phyloP scores from a whole-genome alignment of 2,797 vertebrate species.

The Limosa lapponica region DNA sequence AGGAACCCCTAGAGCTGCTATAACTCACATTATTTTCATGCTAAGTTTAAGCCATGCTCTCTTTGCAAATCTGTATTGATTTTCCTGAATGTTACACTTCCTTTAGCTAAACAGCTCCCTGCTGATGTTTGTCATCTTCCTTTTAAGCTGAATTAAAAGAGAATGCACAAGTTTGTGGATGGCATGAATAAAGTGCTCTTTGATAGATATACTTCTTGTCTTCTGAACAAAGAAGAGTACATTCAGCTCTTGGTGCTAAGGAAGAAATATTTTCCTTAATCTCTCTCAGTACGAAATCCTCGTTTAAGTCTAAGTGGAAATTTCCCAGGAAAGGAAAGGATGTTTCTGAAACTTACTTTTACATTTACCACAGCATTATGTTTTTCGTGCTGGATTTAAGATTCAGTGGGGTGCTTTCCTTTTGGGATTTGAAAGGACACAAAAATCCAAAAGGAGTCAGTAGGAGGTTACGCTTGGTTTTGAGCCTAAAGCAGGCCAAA shows the following conservation, averaged over 20 bases:
- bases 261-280: slow-evolving; percentile 7
- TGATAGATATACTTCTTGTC: slow-evolving; percentile 4
- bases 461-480: slow-evolving; percentile 13
- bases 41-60: background rate
- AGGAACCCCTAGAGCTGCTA: background rate
- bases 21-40: slow-evolving; percentile 19
- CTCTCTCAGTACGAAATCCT: background rate
- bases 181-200: background rate
- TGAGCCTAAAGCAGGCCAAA: background rate
- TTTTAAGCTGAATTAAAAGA: slow-evolving; percentile 58
- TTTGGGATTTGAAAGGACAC: background rate
- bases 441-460: slow-evolving; percentile 16
- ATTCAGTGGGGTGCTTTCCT: background rate
- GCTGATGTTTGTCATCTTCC: slow-evolving; percentile 60
- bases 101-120: slow-evolving; percentile 54
- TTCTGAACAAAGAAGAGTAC: slow-evolving; percentile 1
- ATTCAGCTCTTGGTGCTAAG: background rate
- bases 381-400: background rate
- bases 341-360: background rate
- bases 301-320: background rate
- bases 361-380: background rate
- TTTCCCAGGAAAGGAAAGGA: background rate
- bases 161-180: slow-evolving; percentile 42
- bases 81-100: slow-evolving; percentile 62
- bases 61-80: slow-evolving; percentile 71